phyloP scores from a whole-genome alignment of 2,797 vertebrate genomes.

The Leuciscus waleckii region DNA sequence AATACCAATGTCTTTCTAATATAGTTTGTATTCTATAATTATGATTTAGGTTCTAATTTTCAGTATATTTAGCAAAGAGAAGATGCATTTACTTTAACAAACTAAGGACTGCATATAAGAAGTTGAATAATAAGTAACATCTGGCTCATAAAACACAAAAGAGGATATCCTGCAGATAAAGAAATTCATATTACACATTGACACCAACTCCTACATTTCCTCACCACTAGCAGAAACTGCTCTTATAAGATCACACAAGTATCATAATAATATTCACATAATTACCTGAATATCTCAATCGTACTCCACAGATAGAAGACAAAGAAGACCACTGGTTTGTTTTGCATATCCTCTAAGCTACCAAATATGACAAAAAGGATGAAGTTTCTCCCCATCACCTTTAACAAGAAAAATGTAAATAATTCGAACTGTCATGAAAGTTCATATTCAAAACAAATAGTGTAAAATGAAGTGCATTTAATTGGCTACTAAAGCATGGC shows the following conservation, averaged over 20 bases:
- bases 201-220: neutral
- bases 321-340: conserved; percentile 92
- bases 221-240: neutral
- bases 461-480: neutral
- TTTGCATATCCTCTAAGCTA: conserved; percentile 91
- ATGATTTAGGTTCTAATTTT: neutral
- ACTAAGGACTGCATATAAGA: neutral
- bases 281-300: conserved; percentile 90
- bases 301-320: conserved; percentile 93
- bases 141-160: neutral
- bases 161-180: conserved; percentile 41
- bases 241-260: neutral
- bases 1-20: neutral
- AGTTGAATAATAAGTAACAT: neutral
- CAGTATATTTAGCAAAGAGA: neutral
- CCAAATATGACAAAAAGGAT: conserved; percentile 94
- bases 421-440: neutral
- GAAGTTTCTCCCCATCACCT: conserved; percentile 93
- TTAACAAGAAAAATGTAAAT: conserved; percentile 34
- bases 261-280: neutral
- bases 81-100: neutral
- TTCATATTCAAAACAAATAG: neutral
- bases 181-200: neutral
- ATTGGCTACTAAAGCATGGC: neutral
- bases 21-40: neutral